Evolutionary conservation across 2,888 invertebrate genomes (phyloP), one percentile per base, ranked within the genome.

Genomic region (Rotaria socialis): DNA sequence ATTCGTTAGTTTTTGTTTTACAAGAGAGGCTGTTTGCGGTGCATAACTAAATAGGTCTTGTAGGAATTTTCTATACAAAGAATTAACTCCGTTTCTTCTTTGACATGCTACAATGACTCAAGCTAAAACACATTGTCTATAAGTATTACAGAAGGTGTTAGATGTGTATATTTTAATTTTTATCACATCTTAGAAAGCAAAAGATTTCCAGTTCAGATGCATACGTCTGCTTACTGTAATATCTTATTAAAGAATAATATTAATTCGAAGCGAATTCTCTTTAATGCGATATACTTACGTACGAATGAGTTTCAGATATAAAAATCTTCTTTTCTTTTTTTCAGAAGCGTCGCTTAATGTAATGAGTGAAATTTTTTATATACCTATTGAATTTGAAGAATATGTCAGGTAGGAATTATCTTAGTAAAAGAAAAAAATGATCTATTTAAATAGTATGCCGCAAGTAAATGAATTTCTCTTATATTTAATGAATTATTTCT

Each of bases 401-500:
- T 86, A 85, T 50, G n/a, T 56, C 6, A 75, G 75, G 86, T 86
- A 86, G 22, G 24, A 27, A 22, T 5, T 56, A 56, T 16, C 24
- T 16, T 16, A 60, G 7, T 22, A 43, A 24, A 24, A 27, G 43
- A n/a, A 47, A 80, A 35, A 47, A 47, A 80, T 16, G 11, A 4
- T 43, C 10, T 8, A 24, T 47, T 24, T 47, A 7, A 27, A 35
- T 67, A 80, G 80, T 24, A 47, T 47, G 22, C 47, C 80, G 8
- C 43, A 80, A 80, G 80, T 80, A 22, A 47, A 91, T 88, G 89
- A 89, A 67, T 91, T 91, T 86, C 88, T 91, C 52, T 87, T 90
- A 85, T 88, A 89, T 86, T 88, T 91, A 19, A 87, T 91, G 86
- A 90, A 89, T 85, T 91, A 91, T 87, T 91, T 91, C 87, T 89